Conservation (phyloP, 2,888 invertebrate genomes). For the Teinopalpus imperialis region DNA sequence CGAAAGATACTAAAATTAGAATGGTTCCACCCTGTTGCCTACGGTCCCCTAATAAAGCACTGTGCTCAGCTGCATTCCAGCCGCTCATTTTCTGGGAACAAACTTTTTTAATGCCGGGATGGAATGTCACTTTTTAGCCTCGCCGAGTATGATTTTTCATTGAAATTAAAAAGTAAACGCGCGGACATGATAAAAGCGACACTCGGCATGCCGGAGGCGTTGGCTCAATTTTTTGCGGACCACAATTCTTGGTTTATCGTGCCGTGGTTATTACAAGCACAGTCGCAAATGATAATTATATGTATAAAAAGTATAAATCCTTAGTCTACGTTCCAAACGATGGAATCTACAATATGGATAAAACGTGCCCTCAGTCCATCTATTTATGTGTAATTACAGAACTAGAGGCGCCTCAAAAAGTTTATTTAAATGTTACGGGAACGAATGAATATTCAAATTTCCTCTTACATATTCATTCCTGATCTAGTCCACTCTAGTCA, state of each 20-base stretch:
- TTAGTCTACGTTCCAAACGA: conserved; percentile 8
- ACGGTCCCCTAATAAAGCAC: conserved; percentile 59
- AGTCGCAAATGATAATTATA: conserved; percentile 33
- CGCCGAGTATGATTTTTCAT: conserved; percentile 72
- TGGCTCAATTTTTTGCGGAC: conserved; percentile 55
- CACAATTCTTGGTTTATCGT: conserved; percentile 57
- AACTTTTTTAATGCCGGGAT: conserved; percentile 54
- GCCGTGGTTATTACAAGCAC: conserved; percentile 49
- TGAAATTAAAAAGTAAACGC: conserved; percentile 69
- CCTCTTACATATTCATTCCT: too few relatives aligned
- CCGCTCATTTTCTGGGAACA: conserved; percentile 68
- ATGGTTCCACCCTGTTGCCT: conserved; percentile 31
- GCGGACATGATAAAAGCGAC: conserved; percentile 54
- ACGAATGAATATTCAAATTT: too few relatives aligned
- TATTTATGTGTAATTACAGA: neutral
- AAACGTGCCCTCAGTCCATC: neutral
- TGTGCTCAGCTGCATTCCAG: conserved; percentile 63
- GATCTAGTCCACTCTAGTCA: too few relatives aligned
- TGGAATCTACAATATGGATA: neutral
- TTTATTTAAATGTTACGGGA: too few relatives aligned
- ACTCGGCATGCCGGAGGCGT: conserved; percentile 47
- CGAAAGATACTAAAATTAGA: conserved; percentile 26
- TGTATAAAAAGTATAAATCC: conserved; percentile 26
- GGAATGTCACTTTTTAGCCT: conserved; percentile 65
- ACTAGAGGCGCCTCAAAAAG: too few relatives aligned